Evolutionary conservation across 2,888 invertebrate genomes (phyloP).

Genomic region (Lymantria monacha): DNA sequence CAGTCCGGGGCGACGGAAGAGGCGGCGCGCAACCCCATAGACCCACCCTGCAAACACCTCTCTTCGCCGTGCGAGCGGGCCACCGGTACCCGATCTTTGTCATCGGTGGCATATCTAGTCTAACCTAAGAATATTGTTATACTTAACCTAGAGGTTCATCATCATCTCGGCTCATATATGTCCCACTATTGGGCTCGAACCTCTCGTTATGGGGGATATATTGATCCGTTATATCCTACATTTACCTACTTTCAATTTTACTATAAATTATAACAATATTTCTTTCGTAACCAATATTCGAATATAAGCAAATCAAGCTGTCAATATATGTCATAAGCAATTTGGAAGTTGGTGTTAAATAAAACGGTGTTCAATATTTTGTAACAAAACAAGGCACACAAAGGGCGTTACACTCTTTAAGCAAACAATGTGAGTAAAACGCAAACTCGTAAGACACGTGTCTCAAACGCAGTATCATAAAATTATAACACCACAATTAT

Average conservation of each 20-base stretch:
- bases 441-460: slow-evolving; percentile 48
- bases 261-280: slow-evolving; percentile 26
- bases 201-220: no score
- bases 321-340: slow-evolving; percentile 72
- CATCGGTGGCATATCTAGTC: no score
- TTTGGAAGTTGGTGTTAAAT: slow-evolving; percentile 79
- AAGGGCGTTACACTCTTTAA: slow-evolving; percentile 77
- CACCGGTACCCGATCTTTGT: no score
- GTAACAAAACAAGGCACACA: slow-evolving; percentile 80
- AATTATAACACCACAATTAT: slow-evolving; percentile 63
- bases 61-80: no score
- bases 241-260: slow-evolving; percentile 5
- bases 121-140: no score
- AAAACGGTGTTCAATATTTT: slow-evolving; percentile 82
- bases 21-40: no score
- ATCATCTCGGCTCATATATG: no score
- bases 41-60: no score
- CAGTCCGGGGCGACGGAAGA: no score
- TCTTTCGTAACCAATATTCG: slow-evolving; percentile 55
- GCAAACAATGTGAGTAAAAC: slow-evolving; percentile 61
- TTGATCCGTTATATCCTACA: no score
- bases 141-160: no score
- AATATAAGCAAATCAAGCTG: slow-evolving; percentile 52
- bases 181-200: no score
- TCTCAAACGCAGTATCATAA: slow-evolving; percentile 50